phyloP scores from a whole-genome alignment of 1,140 invertebrate species.

The Adoxophyes honmai region DNA sequence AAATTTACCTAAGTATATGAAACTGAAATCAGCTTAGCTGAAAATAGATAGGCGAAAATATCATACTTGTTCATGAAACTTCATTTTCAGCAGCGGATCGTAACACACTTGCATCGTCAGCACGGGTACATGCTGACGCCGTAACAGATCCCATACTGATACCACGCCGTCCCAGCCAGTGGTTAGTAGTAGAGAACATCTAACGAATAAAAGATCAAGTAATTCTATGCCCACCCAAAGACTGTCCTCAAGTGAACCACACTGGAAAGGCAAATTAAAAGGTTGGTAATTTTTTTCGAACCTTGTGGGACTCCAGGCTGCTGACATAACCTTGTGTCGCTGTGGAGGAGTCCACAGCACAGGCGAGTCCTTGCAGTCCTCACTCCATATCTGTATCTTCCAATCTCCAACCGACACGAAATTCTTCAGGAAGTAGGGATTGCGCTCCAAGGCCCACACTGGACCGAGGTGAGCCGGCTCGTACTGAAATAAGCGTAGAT shows the following conservation, averaged over 20 bases:
- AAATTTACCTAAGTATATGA: too few relatives aligned
- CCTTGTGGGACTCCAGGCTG: too few relatives aligned
- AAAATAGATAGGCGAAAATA: too few relatives aligned
- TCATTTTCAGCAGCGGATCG: constrained; percentile 73
- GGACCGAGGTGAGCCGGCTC: constrained; percentile 88
- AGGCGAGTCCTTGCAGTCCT: constrained; percentile 92
- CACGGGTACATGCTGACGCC: constrained; percentile 90
- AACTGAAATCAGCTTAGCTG: too few relatives aligned
- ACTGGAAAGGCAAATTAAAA: too few relatives aligned
- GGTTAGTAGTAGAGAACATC: constrained; percentile 90
- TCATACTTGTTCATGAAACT: constrained; percentile 54
- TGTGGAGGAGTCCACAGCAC: constrained; percentile 92
- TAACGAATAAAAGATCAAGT: constrained; percentile 29
- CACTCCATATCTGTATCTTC: constrained; percentile 92
- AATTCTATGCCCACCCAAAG: too few relatives aligned
- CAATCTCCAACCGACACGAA: constrained; percentile 94
- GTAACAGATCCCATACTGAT: constrained; percentile 93
- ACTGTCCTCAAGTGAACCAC: too few relatives aligned
- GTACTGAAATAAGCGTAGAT: constrained; percentile 77
- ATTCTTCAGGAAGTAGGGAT: constrained; percentile 92
- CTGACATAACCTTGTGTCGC: constrained; percentile 78
- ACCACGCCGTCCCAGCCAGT: constrained; percentile 90
- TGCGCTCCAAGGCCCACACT: constrained; percentile 88
- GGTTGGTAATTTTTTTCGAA: too few relatives aligned
- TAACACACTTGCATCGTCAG: constrained; percentile 88